phyloP scores from a whole-genome alignment of 2,113 vertebrate species.

The Lipotes vexillifer region DNA sequence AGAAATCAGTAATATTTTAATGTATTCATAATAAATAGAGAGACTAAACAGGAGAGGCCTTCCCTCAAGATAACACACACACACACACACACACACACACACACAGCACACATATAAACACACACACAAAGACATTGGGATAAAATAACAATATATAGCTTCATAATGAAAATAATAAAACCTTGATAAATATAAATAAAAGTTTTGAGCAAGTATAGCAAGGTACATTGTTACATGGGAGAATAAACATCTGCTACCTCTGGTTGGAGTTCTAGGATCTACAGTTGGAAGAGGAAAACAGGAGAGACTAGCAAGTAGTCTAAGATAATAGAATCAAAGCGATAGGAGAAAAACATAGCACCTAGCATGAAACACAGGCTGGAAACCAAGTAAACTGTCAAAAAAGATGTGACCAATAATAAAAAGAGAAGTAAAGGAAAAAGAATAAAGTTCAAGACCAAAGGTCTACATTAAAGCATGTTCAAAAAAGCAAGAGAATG shows the following conservation, averaged over 20 bases:
- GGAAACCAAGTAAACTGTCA: background rate
- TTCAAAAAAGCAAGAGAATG: background rate
- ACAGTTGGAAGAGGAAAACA: background rate
- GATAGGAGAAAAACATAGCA: background rate
- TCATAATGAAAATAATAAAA: conserved; percentile 13
- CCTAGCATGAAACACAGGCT: background rate
- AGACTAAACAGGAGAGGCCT: background rate
- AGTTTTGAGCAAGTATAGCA: background rate
- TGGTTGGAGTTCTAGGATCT: background rate
- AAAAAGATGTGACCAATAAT: background rate
- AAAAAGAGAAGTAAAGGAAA: background rate
- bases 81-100: too few species aligned
- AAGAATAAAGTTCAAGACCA: background rate
- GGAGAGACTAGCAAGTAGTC: background rate
- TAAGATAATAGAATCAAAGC: background rate
- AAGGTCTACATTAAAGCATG: background rate
- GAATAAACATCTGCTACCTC: background rate
- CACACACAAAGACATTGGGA: background rate
- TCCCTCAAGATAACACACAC: background rate
- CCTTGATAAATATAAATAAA: background rate
- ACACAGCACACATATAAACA: background rate
- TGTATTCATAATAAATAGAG: background rate
- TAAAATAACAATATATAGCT: background rate
- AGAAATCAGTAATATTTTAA: background rate
- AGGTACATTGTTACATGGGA: background rate